Evolutionary conservation across 1,140 invertebrate genomes (phyloP).

Genomic region (Drosophila repletoides): DNA sequence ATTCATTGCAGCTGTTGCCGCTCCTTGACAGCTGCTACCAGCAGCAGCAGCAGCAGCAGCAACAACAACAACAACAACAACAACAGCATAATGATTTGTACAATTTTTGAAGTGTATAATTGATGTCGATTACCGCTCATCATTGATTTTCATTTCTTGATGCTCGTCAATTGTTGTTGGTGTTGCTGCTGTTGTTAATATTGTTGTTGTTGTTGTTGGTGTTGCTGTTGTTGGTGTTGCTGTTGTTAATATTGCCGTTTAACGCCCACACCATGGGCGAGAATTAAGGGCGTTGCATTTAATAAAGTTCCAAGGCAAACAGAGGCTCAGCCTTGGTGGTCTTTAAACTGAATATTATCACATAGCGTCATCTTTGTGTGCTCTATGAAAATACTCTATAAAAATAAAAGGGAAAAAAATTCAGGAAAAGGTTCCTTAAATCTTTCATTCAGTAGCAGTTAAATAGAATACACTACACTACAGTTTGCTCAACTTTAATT

Average conservation of each 20-base stretch:
- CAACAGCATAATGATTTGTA: constrained; percentile 59
- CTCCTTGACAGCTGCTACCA: constrained; percentile 24
- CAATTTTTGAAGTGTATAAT: constrained; percentile 67
- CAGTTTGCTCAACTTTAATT: too few species aligned
- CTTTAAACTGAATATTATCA: background rate
- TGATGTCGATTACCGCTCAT: constrained; percentile 47
- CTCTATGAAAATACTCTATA: too few species aligned
- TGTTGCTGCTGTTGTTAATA: background rate
- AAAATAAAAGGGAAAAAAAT: too few species aligned
- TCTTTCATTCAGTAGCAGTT: too few species aligned
- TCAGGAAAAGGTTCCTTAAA: too few species aligned
- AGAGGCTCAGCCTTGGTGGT: constrained; percentile 7
- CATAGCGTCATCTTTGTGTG: background rate
- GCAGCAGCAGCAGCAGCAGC: constrained; percentile 1
- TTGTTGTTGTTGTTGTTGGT: constrained; percentile 5
- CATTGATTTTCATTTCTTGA: constrained; percentile 9
- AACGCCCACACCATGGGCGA: constrained; percentile 21
- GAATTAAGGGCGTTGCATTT: background rate
- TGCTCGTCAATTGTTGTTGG: background rate
- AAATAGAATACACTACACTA: too few species aligned
- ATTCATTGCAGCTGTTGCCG: constrained; percentile 15
- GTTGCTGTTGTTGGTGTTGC: background rate
- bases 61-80: background rate
- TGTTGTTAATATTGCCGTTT: constrained; percentile 8
- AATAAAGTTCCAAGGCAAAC: constrained; percentile 12